Percentiles rank a stretch among this genome's conserved stretches.
Evolutionary conservation across 2,113 vertebrate genomes (phyloP).

Genomic region (Varanus salvator): DNA sequence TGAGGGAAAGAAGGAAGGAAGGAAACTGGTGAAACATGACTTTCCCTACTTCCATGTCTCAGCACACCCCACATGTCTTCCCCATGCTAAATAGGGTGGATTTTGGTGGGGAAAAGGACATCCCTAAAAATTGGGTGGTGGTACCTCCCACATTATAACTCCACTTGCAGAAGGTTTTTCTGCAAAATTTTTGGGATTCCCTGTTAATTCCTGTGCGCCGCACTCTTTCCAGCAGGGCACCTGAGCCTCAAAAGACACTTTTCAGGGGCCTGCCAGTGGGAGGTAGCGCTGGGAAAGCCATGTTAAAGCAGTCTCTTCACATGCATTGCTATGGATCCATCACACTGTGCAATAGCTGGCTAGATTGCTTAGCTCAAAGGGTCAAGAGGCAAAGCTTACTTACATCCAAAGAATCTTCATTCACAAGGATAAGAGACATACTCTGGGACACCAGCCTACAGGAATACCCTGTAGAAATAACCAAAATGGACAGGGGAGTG

Average conservation of each 20-base stretch:
- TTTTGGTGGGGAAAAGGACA: too few species aligned
- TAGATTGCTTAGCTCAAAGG: neutral
- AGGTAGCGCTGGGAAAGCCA: neutral
- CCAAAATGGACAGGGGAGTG: neutral
- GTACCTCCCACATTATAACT: neutral
- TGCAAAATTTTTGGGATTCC: too few species aligned
- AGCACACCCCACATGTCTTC: neutral
- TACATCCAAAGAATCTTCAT: constrained; percentile 96
- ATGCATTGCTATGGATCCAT: neutral
- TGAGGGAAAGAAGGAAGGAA: neutral
- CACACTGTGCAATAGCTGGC: neutral
- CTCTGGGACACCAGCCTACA: constrained; percentile 93
- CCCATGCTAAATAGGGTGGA: too few species aligned
- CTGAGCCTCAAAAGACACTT: neutral
- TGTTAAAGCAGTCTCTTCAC: neutral
- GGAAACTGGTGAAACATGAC: neutral
- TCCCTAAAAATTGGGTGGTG: too few species aligned
- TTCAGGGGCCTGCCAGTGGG: neutral
- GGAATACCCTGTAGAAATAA: constrained; percentile 88
- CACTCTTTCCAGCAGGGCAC: too few species aligned
- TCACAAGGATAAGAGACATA: constrained; percentile 97
- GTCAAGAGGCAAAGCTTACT: constrained; percentile 74
- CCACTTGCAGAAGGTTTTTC: too few species aligned
- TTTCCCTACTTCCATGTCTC: neutral
- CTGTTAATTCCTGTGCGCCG: neutral